These are phyloP conservation scores for Spermophilus dauricus DNA, from an alignment of 2,113 vertebrate species.

Conservation along the genomic window DNA sequence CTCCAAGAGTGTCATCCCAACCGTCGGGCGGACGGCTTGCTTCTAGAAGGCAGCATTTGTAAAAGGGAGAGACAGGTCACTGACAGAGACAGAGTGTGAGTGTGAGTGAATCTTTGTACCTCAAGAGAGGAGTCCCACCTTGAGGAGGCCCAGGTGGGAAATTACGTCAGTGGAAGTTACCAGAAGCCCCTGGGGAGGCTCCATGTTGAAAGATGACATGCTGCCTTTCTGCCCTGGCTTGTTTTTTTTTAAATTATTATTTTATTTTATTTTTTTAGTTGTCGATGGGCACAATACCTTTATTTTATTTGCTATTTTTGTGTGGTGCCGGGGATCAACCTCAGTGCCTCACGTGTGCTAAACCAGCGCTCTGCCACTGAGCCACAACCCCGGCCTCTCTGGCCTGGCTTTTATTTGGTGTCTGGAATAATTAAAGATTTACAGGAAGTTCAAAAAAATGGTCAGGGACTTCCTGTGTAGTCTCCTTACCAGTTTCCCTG, in stretches of 20 bases:
- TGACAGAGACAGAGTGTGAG: too few relatives aligned
- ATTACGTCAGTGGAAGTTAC: background rate
- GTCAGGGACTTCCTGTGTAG: background rate
- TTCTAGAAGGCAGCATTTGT: background rate
- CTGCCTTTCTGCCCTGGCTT: background rate
- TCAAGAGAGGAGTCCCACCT: background rate
- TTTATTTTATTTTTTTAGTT: too few relatives aligned
- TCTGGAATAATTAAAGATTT: background rate
- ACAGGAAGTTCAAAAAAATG: background rate
- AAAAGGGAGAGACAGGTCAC: background rate
- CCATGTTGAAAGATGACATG: background rate
- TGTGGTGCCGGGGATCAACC: too few relatives aligned
- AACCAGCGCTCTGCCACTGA: too few relatives aligned
- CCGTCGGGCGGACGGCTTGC: background rate
- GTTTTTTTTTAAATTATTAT: too few relatives aligned
- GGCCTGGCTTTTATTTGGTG: background rate
- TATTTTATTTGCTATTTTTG: too few relatives aligned
- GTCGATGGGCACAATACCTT: too few relatives aligned
- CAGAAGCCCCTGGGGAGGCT: background rate
- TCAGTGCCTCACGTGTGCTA: too few relatives aligned
- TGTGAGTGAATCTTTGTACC: fast-evolving
- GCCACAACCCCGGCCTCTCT: too few relatives aligned
- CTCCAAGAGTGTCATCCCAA: background rate
- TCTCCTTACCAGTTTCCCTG: background rate
- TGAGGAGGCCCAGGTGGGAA: fast-evolving